A percentile compares a stretch with the other conserved stretches of the same genome.
Conservation (phyloP, 2,888 invertebrate genomes). For the Camponotus fellah region DNA sequence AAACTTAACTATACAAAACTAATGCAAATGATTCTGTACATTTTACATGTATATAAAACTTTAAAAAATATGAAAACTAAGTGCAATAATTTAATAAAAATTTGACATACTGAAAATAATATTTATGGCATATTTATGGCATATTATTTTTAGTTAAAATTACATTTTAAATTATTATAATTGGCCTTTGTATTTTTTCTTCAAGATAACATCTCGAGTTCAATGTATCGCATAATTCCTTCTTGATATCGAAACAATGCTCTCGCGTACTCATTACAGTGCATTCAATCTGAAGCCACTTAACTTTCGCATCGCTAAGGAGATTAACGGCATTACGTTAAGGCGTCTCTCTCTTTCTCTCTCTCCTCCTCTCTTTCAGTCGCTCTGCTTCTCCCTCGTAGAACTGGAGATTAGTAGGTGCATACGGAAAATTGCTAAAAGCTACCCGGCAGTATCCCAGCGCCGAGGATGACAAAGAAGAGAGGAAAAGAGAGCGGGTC, state of each 20-base stretch:
- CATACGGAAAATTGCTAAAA: slow-evolving; percentile 72
- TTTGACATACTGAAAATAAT: too few relatives aligned
- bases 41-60: too few relatives aligned
- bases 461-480: slow-evolving; percentile 46
- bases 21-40: not conserved
- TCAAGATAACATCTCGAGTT: slow-evolving; percentile 16
- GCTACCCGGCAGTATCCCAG: slow-evolving; percentile 60
- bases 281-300: slow-evolving; percentile 69
- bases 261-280: slow-evolving; percentile 47
- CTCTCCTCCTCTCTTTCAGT: not conserved
- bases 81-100: too few relatives aligned
- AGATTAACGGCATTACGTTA: slow-evolving; percentile 64
- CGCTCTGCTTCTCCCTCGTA: not conserved
- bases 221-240: slow-evolving; percentile 13
- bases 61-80: too few relatives aligned
- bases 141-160: not conserved
- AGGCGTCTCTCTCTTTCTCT: not conserved
- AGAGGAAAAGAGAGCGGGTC: slow-evolving; percentile 35
- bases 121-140: not conserved
- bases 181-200: not conserved
- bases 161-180: not conserved
- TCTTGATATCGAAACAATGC: slow-evolving; percentile 28
- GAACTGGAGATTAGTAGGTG: slow-evolving; percentile 52
- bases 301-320: slow-evolving; percentile 72
- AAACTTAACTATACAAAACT: not conserved